A percentile compares a stretch with the other conserved stretches of the same genome.
Conservation (phyloP, 2,113 vertebrate genomes). For the Pluvialis apricaria region DNA sequence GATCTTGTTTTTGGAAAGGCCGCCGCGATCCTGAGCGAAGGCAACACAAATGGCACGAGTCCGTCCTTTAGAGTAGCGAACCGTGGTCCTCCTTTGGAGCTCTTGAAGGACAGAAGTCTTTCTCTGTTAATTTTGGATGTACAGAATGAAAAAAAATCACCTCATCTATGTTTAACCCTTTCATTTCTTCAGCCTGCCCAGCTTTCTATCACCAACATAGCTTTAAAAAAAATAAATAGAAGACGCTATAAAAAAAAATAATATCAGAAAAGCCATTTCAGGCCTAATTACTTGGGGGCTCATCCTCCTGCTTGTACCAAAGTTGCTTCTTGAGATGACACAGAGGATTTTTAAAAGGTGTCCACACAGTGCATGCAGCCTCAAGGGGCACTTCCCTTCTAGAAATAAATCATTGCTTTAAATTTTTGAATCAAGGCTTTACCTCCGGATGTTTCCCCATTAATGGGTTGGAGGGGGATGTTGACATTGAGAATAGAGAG, state of each 20-base stretch:
- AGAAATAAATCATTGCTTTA: not conserved
- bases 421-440: not conserved
- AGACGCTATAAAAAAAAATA: not conserved
- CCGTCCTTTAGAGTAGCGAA: not conserved
- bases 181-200: not conserved
- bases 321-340: not conserved
- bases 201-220: not conserved
- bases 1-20: not conserved
- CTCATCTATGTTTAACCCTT: not conserved
- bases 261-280: not conserved
- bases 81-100: not conserved
- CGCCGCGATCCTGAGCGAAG: not conserved
- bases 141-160: not conserved
- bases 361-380: accelerated
- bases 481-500: not conserved
- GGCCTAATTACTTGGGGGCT: not conserved
- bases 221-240: not conserved
- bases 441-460: not conserved
- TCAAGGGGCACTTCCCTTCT: not conserved
- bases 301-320: not conserved
- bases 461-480: not conserved
- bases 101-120: not conserved
- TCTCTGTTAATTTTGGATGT: not conserved
- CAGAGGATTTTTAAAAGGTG: not conserved
- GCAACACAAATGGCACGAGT: not conserved